Percentiles rank a stretch among this genome's conserved stretches.
Conservation (phyloP, 2,797 vertebrate species). For the Nyctibius grandis region DNA sequence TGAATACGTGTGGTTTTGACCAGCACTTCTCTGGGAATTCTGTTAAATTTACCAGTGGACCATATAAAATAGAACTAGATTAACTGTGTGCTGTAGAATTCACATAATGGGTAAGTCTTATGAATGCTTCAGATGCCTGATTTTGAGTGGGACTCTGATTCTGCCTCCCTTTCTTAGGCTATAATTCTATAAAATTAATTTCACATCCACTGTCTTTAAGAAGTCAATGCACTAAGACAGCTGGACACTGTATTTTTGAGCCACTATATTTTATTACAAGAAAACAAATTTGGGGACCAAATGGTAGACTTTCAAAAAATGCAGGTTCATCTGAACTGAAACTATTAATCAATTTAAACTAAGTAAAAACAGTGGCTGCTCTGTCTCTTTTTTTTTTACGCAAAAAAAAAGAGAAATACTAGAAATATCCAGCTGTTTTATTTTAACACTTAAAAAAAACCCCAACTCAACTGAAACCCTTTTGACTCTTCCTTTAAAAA, state of each 20-base stretch:
- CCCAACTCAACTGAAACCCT: accelerated
- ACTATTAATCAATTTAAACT: not conserved
- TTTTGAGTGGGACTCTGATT: not conserved
- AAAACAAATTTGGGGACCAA: not conserved
- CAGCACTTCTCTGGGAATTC: not conserved
- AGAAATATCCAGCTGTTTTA: not conserved
- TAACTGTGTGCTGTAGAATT: not conserved
- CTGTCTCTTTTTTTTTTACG: not conserved
- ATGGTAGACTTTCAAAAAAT: not conserved
- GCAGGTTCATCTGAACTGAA: not conserved
- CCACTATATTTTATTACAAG: not conserved
- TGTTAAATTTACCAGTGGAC: not conserved
- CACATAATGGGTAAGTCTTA: not conserved
- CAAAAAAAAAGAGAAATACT: not conserved
- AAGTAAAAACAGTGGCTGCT: not conserved
- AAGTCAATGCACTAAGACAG: not conserved
- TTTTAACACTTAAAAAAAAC: not conserved
- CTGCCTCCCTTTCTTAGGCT: not conserved
- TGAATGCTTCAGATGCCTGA: not conserved
- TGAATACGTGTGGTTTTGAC: not conserved
- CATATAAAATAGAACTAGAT: not conserved
- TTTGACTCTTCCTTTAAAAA: not conserved
- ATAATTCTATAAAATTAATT: not conserved
- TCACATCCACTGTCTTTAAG: not conserved
- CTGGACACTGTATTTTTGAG: not conserved